A percentile compares a stretch with the other conserved stretches of the same genome.
Evolutionary conservation across 2,113 vertebrate genomes (phyloP).

Genomic region (Rallus limicola): DNA sequence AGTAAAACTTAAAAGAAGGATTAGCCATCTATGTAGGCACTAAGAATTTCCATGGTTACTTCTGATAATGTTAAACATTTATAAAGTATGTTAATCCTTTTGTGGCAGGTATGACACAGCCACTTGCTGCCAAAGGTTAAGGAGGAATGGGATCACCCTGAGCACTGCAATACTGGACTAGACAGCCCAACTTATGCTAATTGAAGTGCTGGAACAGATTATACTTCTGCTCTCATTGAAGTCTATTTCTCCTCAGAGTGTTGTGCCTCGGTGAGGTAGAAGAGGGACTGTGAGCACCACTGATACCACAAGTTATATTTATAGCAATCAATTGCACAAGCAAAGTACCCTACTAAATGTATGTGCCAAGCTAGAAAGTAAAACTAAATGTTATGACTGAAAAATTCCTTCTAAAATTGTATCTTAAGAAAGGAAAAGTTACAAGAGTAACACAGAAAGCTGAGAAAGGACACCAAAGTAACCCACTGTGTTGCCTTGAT

Average conservation of each 20-base stretch:
- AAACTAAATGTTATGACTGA: background rate
- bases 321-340: accelerated
- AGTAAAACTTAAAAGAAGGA: background rate
- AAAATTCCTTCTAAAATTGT: background rate
- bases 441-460: background rate
- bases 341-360: background rate
- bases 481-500: background rate
- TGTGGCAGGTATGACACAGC: background rate
- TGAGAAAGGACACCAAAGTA: background rate
- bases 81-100: background rate
- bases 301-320: background rate
- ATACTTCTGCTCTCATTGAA: background rate
- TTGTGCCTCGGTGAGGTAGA: too few species aligned
- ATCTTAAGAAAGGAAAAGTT: background rate
- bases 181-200: background rate
- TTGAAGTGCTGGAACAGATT: background rate
- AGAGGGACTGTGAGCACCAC: background rate
- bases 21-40: background rate
- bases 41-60: background rate
- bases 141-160: background rate
- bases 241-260: background rate
- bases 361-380: background rate
- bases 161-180: background rate
- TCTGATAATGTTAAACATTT: background rate
- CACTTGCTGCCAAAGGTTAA: background rate